Evolutionary conservation across 1,140 invertebrate species (phyloP).

Genomic region (Zophobas atratus): DNA sequence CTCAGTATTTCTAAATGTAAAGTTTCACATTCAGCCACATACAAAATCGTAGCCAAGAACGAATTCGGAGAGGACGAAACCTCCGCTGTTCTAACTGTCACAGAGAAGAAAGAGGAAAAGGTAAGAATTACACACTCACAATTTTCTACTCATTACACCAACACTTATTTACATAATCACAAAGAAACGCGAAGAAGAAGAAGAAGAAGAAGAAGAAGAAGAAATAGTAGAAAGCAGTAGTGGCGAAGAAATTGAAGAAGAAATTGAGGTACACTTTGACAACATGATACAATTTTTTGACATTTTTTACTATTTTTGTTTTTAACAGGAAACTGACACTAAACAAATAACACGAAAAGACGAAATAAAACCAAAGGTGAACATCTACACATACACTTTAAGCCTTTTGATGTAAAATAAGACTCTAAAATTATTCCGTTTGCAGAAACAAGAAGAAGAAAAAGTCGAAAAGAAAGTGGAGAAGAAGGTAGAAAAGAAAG

Average conservation of each 20-base stretch:
- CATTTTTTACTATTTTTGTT: slow-evolving; percentile 36
- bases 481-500: slow-evolving; percentile 57
- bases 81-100: slow-evolving; percentile 81
- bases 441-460: slow-evolving; percentile 65
- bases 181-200: slow-evolving; percentile 61
- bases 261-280: slow-evolving; percentile 40
- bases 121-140: slow-evolving; percentile 38
- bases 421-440: slow-evolving; percentile 27
- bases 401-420: neutral
- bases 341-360: slow-evolving; percentile 56
- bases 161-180: slow-evolving; percentile 32
- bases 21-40: slow-evolving; percentile 80
- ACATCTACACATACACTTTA: neutral
- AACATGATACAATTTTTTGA: slow-evolving; percentile 18
- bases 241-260: slow-evolving; percentile 51
- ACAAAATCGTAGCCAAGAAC: slow-evolving; percentile 86
- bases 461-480: slow-evolving; percentile 69
- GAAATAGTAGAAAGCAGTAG: slow-evolving; percentile 44
- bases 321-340: slow-evolving; percentile 44
- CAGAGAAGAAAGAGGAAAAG: slow-evolving; percentile 68
- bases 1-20: slow-evolving; percentile 81
- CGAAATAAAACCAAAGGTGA: slow-evolving; percentile 52
- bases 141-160: neutral
- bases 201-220: slow-evolving; percentile 36
- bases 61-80: slow-evolving; percentile 89